phyloP scores from a whole-genome alignment of 2,113 vertebrate genomes.

The Leuciscus idus region DNA sequence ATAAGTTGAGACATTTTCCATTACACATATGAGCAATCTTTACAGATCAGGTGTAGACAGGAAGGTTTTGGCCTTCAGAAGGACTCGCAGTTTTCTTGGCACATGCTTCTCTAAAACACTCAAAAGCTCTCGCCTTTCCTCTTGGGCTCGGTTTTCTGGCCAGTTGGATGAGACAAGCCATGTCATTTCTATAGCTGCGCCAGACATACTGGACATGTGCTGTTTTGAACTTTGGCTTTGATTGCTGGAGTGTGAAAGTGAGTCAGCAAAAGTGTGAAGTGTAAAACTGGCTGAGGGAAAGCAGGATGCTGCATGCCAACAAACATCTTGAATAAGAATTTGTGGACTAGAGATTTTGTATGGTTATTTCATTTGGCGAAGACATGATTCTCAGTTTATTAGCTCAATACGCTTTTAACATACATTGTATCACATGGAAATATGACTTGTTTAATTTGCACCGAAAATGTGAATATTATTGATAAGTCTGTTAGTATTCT shows the following conservation, averaged over 20 bases:
- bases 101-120: constrained; percentile 18
- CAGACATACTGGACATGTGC: constrained; percentile 44
- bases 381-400: neutral
- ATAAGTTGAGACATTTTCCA: neutral
- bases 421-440: neutral
- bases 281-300: constrained; percentile 36
- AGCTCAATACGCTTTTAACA: neutral
- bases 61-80: constrained; percentile 9
- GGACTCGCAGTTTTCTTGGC: neutral
- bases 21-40: constrained; percentile 20
- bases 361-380: neutral
- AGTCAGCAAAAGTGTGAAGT: constrained; percentile 50
- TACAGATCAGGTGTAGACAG: constrained; percentile 13
- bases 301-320: constrained; percentile 26
- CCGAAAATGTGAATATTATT: no score
- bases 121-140: constrained; percentile 24
- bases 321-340: neutral
- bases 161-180: constrained; percentile 42
- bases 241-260: constrained; percentile 42
- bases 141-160: constrained; percentile 10
- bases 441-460: no score
- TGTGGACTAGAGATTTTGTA: neutral
- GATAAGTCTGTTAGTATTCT: neutral
- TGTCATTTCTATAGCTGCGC: constrained; percentile 39
- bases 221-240: constrained; percentile 56